Percentiles rank a stretch among this genome's conserved stretches.
These are phyloP conservation scores for Ciconia stormi DNA, from an alignment of 2,113 vertebrate genomes.

Conservation along the genomic window DNA sequence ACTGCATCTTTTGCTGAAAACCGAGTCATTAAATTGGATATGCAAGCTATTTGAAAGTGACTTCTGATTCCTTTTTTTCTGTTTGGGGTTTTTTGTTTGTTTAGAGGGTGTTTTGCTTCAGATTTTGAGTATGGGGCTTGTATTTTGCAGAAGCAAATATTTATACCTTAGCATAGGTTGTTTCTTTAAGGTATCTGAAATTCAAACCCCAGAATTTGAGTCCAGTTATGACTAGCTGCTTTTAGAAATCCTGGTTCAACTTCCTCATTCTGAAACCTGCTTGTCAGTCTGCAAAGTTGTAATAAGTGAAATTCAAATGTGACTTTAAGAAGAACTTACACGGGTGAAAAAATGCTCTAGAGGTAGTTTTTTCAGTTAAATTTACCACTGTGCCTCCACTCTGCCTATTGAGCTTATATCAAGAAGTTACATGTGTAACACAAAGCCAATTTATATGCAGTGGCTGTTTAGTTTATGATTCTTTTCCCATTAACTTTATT, in stretches of 20 bases:
- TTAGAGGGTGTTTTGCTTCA: not conserved
- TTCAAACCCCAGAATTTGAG: not conserved
- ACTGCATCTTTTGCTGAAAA: not conserved
- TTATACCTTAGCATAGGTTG: not conserved
- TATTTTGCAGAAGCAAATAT: not conserved
- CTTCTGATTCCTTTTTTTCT: not conserved
- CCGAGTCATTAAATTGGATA: not conserved
- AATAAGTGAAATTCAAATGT: not conserved
- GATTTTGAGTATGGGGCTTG: not conserved
- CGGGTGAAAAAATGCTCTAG: not conserved
- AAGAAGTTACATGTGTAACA: not conserved
- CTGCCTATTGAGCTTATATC: not conserved
- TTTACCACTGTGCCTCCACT: not conserved
- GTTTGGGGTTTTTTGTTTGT: not conserved
- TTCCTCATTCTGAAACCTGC: not conserved
- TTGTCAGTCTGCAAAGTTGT: not conserved
- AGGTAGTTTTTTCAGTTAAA: not conserved
- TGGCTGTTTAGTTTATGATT: not conserved
- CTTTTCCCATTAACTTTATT: not conserved
- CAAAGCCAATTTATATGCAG: not conserved
- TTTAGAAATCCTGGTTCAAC: not conserved
- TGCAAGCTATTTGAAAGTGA: not conserved
- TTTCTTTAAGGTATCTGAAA: not conserved
- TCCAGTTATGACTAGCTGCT: not conserved
- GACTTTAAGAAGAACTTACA: not conserved